These are phyloP conservation scores for Holothuria glaberrima DNA, from an alignment of 35 echinoderm and acorn worm species.

Conservation along the genomic window DNA sequence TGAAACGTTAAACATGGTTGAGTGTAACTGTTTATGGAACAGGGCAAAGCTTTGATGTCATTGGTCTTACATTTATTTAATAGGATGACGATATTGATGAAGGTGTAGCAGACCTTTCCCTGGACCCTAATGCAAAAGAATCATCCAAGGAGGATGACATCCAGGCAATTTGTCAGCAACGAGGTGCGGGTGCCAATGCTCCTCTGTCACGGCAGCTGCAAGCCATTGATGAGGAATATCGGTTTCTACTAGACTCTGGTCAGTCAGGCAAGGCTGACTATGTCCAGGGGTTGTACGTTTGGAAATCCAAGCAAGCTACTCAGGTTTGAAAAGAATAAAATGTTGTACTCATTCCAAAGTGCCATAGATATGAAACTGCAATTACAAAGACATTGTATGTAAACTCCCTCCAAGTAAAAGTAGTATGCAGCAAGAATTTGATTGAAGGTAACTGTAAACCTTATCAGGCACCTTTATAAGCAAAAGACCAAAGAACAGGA, in stretches of 20 bases:
- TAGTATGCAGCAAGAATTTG: too few relatives aligned
- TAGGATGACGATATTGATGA: constrained; percentile 84
- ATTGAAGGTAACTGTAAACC: too few relatives aligned
- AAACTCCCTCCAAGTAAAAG: too few relatives aligned
- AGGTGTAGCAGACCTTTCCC: constrained; percentile 59
- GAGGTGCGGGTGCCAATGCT: constrained; percentile 84
- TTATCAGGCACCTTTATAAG: too few relatives aligned
- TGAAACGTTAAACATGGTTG: neutral
- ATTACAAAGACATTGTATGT: too few relatives aligned
- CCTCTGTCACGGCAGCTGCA: constrained; percentile 84
- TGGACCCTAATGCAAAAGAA: constrained; percentile 77
- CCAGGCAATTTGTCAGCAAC: constrained; percentile 88
- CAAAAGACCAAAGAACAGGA: too few relatives aligned
- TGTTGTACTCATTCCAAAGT: too few relatives aligned
- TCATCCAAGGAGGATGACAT: constrained; percentile 96
- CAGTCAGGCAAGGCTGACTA: constrained; percentile 96
- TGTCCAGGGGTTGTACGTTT: constrained; percentile 87
- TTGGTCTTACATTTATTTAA: neutral
- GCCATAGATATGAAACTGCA: too few relatives aligned
- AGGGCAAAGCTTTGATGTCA: neutral
- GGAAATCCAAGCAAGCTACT: constrained; percentile 96
- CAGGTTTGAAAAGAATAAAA: constrained; percentile 52
- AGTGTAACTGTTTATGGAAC: neutral
- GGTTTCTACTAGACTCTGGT: constrained; percentile 79
- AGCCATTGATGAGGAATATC: constrained; percentile 98